These are phyloP conservation scores for Philaethria dido DNA, from an alignment of 2,888 invertebrate genomes.

Conservation along the genomic window DNA sequence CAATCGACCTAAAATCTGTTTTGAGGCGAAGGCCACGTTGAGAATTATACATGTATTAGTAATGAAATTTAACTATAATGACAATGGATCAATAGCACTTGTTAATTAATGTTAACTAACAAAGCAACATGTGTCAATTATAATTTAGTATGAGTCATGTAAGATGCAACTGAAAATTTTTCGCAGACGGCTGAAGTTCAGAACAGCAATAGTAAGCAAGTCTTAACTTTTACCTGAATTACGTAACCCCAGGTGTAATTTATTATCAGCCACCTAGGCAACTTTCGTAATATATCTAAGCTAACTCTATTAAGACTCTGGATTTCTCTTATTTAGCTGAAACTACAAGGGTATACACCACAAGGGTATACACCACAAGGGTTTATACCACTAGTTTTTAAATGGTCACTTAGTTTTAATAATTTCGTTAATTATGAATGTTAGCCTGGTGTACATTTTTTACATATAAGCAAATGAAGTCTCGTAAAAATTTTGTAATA, in stretches of 20 bases:
- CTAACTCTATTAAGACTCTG: slow-evolving; percentile 51
- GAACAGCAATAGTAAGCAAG: slow-evolving; percentile 68
- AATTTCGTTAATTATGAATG: background rate
- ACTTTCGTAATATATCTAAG: slow-evolving; percentile 76
- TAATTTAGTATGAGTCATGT: slow-evolving; percentile 39
- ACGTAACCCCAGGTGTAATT: slow-evolving; percentile 77
- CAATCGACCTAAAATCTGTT: slow-evolving; percentile 67
- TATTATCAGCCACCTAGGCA: slow-evolving; percentile 75
- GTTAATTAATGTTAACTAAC: slow-evolving; percentile 41
- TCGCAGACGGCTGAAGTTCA: slow-evolving; percentile 66
- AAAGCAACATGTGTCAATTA: slow-evolving; percentile 25
- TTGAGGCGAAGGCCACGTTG: slow-evolving; percentile 66
- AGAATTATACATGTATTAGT: slow-evolving; percentile 40
- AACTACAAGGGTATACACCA: no score
- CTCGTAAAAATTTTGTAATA: background rate
- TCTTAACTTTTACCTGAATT: slow-evolving; percentile 79
- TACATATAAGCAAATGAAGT: background rate
- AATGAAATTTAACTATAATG: slow-evolving; percentile 33
- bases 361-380: no score
- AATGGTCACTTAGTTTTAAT: background rate
- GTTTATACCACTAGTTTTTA: no score
- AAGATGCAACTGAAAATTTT: slow-evolving; percentile 43
- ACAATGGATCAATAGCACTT: slow-evolving; percentile 38
- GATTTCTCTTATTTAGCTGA: slow-evolving; percentile 31
- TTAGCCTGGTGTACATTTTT: background rate